A percentile compares a stretch with the other conserved stretches of the same genome.
These are phyloP conservation scores for Lysiphlebus fabarum DNA, from an alignment of 1,140 invertebrate genomes.

Conservation along the genomic window DNA sequence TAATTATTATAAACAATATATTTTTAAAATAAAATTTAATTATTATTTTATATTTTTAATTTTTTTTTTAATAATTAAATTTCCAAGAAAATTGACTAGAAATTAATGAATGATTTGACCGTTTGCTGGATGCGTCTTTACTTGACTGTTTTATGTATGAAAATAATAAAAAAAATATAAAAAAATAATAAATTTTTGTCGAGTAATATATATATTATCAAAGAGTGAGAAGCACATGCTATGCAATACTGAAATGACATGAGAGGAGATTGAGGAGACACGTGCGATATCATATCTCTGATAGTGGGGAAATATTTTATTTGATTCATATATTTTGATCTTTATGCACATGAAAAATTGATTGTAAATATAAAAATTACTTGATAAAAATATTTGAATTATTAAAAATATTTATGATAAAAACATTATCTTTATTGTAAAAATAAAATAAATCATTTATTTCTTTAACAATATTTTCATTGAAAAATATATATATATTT, in stretches of 20 bases:
- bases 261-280: conserved; percentile 10
- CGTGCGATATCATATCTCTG: conserved; percentile 15
- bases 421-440: too few species aligned
- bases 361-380: background rate
- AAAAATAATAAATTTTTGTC: background rate
- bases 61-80: background rate
- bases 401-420: too few species aligned
- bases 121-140: conserved; percentile 41
- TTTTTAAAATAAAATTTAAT: too few species aligned
- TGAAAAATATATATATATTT: too few species aligned
- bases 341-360: background rate
- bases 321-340: too few species aligned
- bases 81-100: conserved; percentile 7
- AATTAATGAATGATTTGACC: conserved; percentile 28
- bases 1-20: too few species aligned
- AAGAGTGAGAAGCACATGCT: background rate
- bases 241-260: background rate
- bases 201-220: background rate
- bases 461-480: too few species aligned
- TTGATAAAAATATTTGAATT: too few species aligned
- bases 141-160: conserved; percentile 38
- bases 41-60: too few species aligned
- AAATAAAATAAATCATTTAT: too few species aligned
- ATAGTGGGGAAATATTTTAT: background rate
- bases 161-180: conserved; percentile 37